These are phyloP conservation scores for Bungarus multicinctus DNA, from an alignment of 2,113 vertebrate species.

Conservation along the genomic window DNA sequence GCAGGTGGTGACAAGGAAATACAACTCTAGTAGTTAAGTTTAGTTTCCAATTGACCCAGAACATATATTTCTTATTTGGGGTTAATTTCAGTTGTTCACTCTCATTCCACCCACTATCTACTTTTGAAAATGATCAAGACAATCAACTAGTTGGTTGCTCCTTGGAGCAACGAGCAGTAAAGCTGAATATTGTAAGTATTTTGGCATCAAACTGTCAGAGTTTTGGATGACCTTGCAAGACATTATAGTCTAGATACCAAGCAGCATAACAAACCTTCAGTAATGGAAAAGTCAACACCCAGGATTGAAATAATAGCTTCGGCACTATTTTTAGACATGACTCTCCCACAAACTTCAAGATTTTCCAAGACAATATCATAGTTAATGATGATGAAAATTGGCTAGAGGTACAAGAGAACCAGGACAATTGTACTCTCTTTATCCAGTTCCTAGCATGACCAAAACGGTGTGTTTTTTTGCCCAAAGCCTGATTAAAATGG, in stretches of 20 bases:
- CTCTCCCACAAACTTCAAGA: not conserved
- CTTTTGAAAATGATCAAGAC: not conserved
- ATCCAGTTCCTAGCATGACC: not conserved
- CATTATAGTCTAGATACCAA: not conserved
- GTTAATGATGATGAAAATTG: not conserved
- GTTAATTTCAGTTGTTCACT: not conserved
- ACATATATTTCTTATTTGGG: not conserved
- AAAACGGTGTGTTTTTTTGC: not conserved
- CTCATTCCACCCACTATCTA: not conserved
- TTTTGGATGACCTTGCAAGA: not conserved
- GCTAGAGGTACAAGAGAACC: not conserved
- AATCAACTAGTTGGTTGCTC: not conserved
- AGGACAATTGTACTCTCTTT: not conserved
- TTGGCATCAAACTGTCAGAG: not conserved
- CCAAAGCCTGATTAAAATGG: not conserved
- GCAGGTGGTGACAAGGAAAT: not conserved
- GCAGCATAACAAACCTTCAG: not conserved
- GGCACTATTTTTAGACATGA: not conserved
- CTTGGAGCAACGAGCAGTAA: not conserved
- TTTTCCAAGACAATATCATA: not conserved
- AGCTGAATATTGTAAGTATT: not conserved
- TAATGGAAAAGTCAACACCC: not conserved
- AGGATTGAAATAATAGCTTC: not conserved
- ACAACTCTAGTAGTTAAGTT: not conserved
- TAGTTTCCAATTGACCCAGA: not conserved